Conservation (phyloP, 2,888 invertebrate genomes). For the Morpho achilles region DNA sequence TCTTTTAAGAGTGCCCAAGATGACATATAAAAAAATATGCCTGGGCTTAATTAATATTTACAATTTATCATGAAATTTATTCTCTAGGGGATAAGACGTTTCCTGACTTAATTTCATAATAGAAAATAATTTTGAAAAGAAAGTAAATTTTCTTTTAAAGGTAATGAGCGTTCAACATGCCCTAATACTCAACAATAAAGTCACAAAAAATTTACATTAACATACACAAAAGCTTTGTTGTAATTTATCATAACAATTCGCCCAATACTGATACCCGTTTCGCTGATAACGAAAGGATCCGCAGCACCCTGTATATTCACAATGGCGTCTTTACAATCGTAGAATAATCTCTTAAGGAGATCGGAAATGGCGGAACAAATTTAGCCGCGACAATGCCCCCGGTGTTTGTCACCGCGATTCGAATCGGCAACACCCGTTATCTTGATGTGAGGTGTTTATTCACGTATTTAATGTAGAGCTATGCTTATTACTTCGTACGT, state of each 20-base stretch:
- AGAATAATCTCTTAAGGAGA: constrained; percentile 68
- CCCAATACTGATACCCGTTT: background rate
- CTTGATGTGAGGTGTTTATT: constrained; percentile 60
- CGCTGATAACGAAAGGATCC: constrained; percentile 5
- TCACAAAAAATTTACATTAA: too few species aligned
- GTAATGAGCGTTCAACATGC: too few species aligned
- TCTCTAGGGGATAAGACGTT: too few species aligned
- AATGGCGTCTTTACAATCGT: constrained; percentile 62
- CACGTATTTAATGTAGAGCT: constrained; percentile 32
- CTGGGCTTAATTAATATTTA: too few species aligned
- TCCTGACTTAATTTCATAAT: too few species aligned
- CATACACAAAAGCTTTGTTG: background rate
- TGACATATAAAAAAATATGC: too few species aligned
- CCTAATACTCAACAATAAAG: too few species aligned
- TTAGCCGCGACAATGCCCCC: constrained; percentile 71
- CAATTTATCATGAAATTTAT: too few species aligned
- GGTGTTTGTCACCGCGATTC: constrained; percentile 69
- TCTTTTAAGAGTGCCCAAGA: too few species aligned
- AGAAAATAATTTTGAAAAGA: too few species aligned
- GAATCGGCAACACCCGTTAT: constrained; percentile 65
- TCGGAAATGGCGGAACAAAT: constrained; percentile 75
- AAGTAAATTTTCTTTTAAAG: too few species aligned
- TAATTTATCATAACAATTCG: background rate
- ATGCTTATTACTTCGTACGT: background rate
- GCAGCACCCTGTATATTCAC: constrained; percentile 30